Evolutionary conservation across 2,113 vertebrate genomes (phyloP).

Genomic region (Pterocles gutturalis): DNA sequence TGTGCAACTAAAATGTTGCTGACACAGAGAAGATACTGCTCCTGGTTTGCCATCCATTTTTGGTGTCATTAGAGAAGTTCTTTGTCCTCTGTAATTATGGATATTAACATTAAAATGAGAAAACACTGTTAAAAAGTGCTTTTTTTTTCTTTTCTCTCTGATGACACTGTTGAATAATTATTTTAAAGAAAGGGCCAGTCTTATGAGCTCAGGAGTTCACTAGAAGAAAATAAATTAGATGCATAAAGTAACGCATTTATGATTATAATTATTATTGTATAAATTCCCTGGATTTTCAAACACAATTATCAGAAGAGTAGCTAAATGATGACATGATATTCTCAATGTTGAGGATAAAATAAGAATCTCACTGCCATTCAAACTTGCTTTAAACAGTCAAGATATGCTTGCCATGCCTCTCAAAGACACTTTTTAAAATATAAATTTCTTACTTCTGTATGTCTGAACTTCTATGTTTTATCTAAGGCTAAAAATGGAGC

Average conservation of each 20-base stretch:
- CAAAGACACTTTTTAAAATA: neutral
- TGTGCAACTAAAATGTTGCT: neutral
- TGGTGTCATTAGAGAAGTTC: accelerated
- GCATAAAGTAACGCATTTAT: neutral
- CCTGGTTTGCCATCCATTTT: neutral
- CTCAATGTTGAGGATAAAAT: neutral
- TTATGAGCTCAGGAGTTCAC: neutral
- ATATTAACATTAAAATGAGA: neutral
- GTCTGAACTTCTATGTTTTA: neutral
- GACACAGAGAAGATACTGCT: neutral
- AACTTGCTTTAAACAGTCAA: neutral
- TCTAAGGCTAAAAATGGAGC: neutral
- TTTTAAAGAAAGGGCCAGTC: neutral
- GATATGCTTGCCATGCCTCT: neutral
- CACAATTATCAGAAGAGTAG: neutral
- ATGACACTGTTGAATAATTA: neutral
- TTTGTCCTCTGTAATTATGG: neutral
- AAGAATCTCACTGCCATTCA: neutral
- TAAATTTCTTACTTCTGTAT: neutral
- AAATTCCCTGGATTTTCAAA: neutral
- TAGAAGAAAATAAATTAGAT: neutral
- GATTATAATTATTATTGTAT: neutral
- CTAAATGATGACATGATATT: neutral
- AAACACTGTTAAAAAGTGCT: neutral
- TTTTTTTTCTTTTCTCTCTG: neutral